Conservation (phyloP, 1,140 invertebrate genomes). For the Drosophila sturtevanti region DNA sequence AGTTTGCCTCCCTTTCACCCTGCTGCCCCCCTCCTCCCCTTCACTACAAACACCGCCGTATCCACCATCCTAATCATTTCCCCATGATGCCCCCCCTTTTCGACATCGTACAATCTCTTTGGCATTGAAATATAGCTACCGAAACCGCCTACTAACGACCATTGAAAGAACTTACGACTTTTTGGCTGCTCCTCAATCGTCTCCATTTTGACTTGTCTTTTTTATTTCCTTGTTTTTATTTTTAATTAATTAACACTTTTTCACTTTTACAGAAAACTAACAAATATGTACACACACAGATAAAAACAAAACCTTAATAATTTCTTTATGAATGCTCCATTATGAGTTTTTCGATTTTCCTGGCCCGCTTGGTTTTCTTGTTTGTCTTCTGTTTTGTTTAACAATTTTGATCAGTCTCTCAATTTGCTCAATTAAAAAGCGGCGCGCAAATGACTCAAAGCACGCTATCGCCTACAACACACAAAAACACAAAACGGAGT, state of each 20-base stretch:
- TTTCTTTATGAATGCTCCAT: constrained; percentile 27
- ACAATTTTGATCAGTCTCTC: constrained; percentile 5
- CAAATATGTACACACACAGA: constrained; percentile 29
- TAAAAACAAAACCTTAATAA: constrained; percentile 23
- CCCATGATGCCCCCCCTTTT: neutral
- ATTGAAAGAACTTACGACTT: constrained; percentile 58
- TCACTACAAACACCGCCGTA: too few relatives aligned
- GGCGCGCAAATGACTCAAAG: constrained; percentile 49
- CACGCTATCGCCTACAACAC: constrained; percentile 19
- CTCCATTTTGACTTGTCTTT: constrained; percentile 55
- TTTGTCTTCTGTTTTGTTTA: constrained; percentile 37
- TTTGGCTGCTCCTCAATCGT: constrained; percentile 79
- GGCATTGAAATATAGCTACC: constrained; percentile 32
- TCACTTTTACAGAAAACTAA: constrained; percentile 34
- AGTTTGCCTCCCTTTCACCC: neutral
- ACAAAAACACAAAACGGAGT: constrained; percentile 11
- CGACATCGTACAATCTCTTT: constrained; percentile 55
- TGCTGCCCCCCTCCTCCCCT: neutral
- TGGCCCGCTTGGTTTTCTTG: constrained; percentile 31
- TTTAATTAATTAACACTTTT: neutral
- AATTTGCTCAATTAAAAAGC: constrained; percentile 66
- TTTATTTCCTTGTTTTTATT: too few relatives aligned
- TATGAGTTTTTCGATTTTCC: neutral
- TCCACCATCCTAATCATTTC: neutral
- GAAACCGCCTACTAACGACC: neutral